These are phyloP conservation scores for Automeris io DNA, from an alignment of 2,888 invertebrate species.

Conservation along the genomic window DNA sequence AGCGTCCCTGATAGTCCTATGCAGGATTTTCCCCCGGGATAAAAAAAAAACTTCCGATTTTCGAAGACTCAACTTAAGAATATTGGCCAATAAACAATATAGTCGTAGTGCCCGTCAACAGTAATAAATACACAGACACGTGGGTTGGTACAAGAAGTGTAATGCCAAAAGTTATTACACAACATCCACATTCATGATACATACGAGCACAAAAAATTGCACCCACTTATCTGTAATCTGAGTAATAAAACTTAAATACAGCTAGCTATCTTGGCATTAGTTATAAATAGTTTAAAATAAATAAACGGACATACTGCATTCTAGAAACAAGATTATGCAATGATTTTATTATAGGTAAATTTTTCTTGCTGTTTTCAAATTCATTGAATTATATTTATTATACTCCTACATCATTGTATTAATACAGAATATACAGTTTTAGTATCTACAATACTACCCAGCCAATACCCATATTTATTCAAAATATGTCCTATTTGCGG, in stretches of 20 bases:
- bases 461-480: too few species aligned
- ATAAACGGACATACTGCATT: neutral
- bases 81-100: slow-evolving; percentile 38
- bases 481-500: too few species aligned
- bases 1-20: too few species aligned
- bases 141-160: slow-evolving; percentile 29
- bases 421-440: too few species aligned
- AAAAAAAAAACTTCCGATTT: slow-evolving; percentile 28
- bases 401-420: too few species aligned
- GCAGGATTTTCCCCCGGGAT: too few species aligned
- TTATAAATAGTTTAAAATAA: neutral
- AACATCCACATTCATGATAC: slow-evolving; percentile 19
- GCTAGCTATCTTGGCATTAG: neutral
- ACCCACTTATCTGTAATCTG: slow-evolving; percentile 4
- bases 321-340: too few species aligned
- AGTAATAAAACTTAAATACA: neutral
- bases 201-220: slow-evolving; percentile 8
- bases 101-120: slow-evolving; percentile 35
- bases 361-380: too few species aligned
- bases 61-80: slow-evolving; percentile 17
- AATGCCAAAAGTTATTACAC: slow-evolving; percentile 33
- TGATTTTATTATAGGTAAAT: too few species aligned
- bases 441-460: too few species aligned
- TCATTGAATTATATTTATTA: too few species aligned
- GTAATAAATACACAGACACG: slow-evolving; percentile 30